Evolutionary conservation across 2,113 vertebrate genomes (phyloP), one percentile per base, ranked within the genome.

Genomic region (Ailurus styani): DNA sequence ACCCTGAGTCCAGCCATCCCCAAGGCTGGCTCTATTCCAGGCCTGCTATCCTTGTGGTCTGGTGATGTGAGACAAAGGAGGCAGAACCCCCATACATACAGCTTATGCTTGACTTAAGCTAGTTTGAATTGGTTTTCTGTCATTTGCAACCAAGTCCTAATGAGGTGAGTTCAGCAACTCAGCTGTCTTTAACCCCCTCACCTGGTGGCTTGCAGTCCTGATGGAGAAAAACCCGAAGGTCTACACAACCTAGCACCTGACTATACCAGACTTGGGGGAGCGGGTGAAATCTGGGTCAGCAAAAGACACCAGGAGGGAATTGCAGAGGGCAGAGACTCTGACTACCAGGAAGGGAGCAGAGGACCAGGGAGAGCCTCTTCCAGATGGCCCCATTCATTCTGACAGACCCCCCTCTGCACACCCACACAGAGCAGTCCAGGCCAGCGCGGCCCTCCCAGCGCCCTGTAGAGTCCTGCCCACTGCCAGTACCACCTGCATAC

Each of bases 161-260:
- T 79, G n/a, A 55, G 84, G 14, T 81, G n/a, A 55, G 87, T 18
- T 94, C 31, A 29, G 60, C 27, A 91, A 95, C 54, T 87, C 34
- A 47, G 25, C 29, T 85, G 52, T 57, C 77, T 84, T 91, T 79
- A 81, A 77, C 12, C 13, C 2, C 40, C 15, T 93, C 57, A 5
- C 29, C 34, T 47, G 5, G 23, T 54, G 20, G 73, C 15, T 3
- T 6, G 7, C 34, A 42, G 23, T 73, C 17, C 10, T 31, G 18
- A 6, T 57, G 17, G 7, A 87, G 29, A 78, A 79, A 52, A 87
- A 50, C 34, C 29, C 54, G 55, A 81, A 82, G 45, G 3, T 0
- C 50, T 54, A 25, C 13, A 37, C 2, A 82, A 11, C 27, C 42
- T 50, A 52, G 10, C 11, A 21, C 55, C 72, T 78, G 37, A 73